These are phyloP conservation scores for Fistularia commersonii DNA, from an alignment of 2,797 vertebrate genomes.

Conservation along the genomic window DNA sequence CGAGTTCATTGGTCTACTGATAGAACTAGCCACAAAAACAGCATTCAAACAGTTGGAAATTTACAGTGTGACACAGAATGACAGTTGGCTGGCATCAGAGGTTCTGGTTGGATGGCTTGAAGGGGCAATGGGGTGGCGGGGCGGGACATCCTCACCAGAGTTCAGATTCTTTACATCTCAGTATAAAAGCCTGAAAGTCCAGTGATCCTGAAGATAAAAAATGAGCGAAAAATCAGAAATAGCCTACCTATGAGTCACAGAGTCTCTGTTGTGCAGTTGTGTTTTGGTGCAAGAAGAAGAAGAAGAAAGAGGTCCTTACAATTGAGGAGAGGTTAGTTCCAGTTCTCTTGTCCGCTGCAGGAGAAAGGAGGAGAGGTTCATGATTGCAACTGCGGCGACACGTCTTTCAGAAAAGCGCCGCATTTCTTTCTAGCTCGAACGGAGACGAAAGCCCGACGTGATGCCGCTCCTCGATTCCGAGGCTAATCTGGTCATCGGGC, in stretches of 20 bases:
- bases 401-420: no score
- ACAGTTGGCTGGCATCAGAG: conserved; percentile 42
- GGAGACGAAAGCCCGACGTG: no score
- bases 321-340: conserved; percentile 63
- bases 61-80: conserved; percentile 19
- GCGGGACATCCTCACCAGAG: conserved; percentile 15
- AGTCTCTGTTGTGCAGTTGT: neutral
- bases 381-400: no score
- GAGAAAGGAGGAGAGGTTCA: conserved; percentile 11
- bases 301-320: conserved; percentile 40
- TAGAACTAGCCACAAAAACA: conserved; percentile 9
- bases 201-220: conserved; percentile 21
- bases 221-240: conserved; percentile 1
- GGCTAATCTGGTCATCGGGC: no score
- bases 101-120: conserved; percentile 38
- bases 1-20: conserved; percentile 36
- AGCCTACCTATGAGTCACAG: neutral
- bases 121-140: conserved; percentile 4
- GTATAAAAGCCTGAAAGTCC: conserved; percentile 16
- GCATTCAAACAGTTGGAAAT: conserved; percentile 15
- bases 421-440: no score
- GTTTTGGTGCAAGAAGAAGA: neutral
- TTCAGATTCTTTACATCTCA: conserved; percentile 21
- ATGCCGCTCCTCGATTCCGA: no score
- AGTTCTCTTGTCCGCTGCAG: conserved; percentile 73